Evolutionary conservation across 2,113 vertebrate genomes (phyloP).

Genomic region (Xiphophorus couchianus): DNA sequence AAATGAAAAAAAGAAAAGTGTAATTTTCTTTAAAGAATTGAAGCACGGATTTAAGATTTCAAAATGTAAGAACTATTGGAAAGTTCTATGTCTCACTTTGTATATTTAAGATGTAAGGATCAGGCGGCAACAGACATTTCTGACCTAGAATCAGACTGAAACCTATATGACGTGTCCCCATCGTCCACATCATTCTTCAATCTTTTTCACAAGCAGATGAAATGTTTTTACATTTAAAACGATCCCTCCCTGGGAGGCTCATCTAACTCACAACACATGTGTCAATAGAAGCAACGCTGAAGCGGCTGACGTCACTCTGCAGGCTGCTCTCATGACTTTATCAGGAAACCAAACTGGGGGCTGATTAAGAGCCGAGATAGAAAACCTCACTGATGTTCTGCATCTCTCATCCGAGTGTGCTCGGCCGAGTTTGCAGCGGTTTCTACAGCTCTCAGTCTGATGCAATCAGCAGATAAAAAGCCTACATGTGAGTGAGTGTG

Average conservation of each 20-base stretch:
- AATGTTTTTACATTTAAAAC: conserved; percentile 1
- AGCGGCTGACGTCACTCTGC: conserved; percentile 16
- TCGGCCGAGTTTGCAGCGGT: conserved; percentile 34
- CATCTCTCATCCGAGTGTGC: conserved; percentile 12
- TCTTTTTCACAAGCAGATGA: neutral
- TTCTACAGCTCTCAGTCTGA: conserved; percentile 55
- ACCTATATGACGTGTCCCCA: neutral
- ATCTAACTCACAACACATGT: conserved; percentile 17
- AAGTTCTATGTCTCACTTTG: neutral
- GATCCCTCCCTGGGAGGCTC: neutral
- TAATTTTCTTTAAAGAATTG: neutral
- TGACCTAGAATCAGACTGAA: neutral
- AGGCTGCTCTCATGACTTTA: conserved; percentile 33
- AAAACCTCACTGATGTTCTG: conserved; percentile 35
- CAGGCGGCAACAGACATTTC: neutral
- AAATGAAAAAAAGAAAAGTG: neutral
- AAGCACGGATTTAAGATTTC: neutral
- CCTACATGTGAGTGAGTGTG: conserved; percentile 16
- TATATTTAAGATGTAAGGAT: neutral
- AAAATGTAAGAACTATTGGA: neutral
- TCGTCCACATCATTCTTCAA: neutral
- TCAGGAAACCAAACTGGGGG: conserved; percentile 47
- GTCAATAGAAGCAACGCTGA: neutral
- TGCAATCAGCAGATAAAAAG: conserved; percentile 67
- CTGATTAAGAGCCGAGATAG: conserved; percentile 56